Percentiles rank a stretch among this genome's conserved stretches.
Conservation (phyloP, 2,797 vertebrate species). For the Phoebastria nigripes region DNA sequence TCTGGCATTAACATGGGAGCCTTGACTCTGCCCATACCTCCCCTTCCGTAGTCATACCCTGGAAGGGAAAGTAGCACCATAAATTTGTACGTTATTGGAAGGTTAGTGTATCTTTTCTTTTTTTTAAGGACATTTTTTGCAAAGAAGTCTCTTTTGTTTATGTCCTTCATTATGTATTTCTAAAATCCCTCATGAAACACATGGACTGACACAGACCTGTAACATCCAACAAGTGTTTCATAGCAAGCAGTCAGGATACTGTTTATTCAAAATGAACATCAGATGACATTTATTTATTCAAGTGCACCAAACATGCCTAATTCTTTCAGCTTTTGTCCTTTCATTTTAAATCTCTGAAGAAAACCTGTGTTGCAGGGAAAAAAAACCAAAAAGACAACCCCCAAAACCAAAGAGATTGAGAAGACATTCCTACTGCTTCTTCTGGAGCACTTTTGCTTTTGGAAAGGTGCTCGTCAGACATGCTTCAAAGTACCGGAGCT, state of each 20-base stretch:
- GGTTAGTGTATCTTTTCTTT: no score
- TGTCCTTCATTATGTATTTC: not conserved
- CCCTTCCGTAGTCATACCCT: accelerated
- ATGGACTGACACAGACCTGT: not conserved
- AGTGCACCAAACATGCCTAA: not conserved
- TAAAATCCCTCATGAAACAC: no score
- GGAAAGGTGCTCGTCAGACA: not conserved
- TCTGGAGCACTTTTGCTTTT: not conserved
- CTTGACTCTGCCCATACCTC: not conserved
- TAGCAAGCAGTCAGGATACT: accelerated
- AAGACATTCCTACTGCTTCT: not conserved
- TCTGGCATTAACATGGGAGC: not conserved
- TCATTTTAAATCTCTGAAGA: not conserved
- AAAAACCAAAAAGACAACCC: no score
- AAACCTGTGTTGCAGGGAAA: not conserved
- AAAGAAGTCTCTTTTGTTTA: not conserved
- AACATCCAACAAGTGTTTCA: no score
- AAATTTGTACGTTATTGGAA: not conserved
- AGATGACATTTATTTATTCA: not conserved
- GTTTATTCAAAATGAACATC: accelerated
- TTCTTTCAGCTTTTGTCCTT: not conserved
- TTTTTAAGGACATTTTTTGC: not conserved
- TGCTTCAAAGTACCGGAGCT: not conserved
- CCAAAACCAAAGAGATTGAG: no score
- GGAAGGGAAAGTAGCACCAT: not conserved